phyloP scores from a whole-genome alignment of 2,113 vertebrate genomes.

The Clupea harengus region DNA sequence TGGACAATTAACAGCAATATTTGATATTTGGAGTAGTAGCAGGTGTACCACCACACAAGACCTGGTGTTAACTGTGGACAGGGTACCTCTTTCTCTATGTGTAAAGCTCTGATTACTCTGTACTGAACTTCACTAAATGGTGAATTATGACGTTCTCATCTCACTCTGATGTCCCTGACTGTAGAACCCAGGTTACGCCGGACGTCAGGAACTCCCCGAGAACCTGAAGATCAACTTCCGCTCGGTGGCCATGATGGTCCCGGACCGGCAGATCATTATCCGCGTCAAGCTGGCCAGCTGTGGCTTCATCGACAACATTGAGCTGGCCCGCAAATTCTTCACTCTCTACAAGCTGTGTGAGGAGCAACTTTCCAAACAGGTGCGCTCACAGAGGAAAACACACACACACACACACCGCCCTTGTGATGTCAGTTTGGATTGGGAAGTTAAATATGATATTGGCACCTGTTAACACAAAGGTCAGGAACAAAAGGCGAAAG shows the following conservation, averaged over 20 bases:
- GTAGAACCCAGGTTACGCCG: constrained; percentile 96
- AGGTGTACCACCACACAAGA: too few species aligned
- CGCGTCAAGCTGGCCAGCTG: constrained; percentile 94
- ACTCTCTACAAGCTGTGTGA: constrained; percentile 94
- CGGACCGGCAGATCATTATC: constrained; percentile 95
- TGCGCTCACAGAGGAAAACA: constrained; percentile 46
- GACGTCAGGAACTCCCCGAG: constrained; percentile 93
- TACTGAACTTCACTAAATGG: neutral
- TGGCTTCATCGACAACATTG: constrained; percentile 88
- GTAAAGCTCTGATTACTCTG: neutral
- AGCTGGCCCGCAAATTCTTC: constrained; percentile 92
- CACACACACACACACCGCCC: neutral
- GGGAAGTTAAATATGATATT: too few species aligned
- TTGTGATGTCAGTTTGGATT: too few species aligned
- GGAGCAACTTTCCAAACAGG: constrained; percentile 97
- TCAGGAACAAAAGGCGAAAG: too few species aligned
- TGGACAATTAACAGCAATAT: too few species aligned
- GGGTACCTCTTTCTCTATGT: neutral
- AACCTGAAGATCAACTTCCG: constrained; percentile 98
- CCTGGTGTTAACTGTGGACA: too few species aligned
- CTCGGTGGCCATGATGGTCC: constrained; percentile 97
- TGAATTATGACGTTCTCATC: neutral
- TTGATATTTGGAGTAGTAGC: neutral
- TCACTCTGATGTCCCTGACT: neutral
- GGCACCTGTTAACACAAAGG: too few species aligned